phyloP scores from a whole-genome alignment of 2,797 vertebrate genomes.

The Squalus acanthias region DNA sequence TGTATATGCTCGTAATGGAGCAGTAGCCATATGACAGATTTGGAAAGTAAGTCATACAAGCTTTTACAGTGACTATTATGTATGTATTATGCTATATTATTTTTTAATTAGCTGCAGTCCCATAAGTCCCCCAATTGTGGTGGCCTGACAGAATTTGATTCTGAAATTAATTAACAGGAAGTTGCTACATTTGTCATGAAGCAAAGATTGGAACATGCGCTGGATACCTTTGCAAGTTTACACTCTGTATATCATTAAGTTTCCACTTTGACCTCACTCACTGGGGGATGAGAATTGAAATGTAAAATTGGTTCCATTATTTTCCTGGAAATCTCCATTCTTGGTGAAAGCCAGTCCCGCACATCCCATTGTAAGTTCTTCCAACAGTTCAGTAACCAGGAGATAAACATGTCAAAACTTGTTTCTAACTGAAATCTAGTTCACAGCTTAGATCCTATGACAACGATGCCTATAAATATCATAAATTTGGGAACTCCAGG shows the following conservation, averaged over 20 bases:
- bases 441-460: not conserved
- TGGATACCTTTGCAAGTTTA: not conserved
- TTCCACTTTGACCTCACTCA: no score
- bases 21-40: no score
- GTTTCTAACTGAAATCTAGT: not conserved
- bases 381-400: not conserved
- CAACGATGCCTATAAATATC: not conserved
- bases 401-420: not conserved
- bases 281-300: not conserved
- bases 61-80: not conserved
- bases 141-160: not conserved
- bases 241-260: not conserved
- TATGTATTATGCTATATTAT: not conserved
- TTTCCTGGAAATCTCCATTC: not conserved
- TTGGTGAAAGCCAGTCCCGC: not conserved
- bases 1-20: not conserved
- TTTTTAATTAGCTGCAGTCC: not conserved
- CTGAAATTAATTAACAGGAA: not conserved
- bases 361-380: not conserved
- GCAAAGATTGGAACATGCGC: not conserved
- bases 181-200: not conserved
- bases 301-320: not conserved
- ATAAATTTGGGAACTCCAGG: not conserved
- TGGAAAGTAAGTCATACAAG: not conserved
- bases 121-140: not conserved